Conservation (phyloP, 2,888 invertebrate species). For the Elmis aenea region DNA sequence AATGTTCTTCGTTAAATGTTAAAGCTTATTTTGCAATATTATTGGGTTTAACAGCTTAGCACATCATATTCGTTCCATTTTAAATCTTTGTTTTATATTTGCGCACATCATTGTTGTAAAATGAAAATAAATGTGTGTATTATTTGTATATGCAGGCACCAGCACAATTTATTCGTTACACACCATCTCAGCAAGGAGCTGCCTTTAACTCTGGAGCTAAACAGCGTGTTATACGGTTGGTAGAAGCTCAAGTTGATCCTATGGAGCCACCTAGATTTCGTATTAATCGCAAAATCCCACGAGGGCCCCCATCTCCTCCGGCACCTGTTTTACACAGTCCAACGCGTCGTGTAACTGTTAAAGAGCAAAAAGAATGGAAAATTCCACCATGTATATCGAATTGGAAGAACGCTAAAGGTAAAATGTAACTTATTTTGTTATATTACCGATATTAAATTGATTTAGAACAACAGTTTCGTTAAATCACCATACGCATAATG, state of each 20-base stretch:
- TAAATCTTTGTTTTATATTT: no score
- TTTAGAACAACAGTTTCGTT: no score
- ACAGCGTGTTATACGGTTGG: slow-evolving; percentile 94
- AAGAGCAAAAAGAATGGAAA: slow-evolving; percentile 99
- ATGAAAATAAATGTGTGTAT: no score
- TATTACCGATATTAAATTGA: slow-evolving; percentile 4
- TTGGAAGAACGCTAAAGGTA: slow-evolving; percentile 99
- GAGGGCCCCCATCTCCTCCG: slow-evolving; percentile 97
- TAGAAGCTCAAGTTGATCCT: slow-evolving; percentile 91
- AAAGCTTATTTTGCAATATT: no score
- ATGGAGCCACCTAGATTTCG: slow-evolving; percentile 98
- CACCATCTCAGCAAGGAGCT: slow-evolving; percentile 94
- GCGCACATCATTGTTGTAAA: no score
- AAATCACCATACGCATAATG: slow-evolving; percentile 1
- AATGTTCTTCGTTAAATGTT: slow-evolving; percentile 4
- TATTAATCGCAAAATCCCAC: slow-evolving; percentile 97
- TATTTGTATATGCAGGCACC: slow-evolving; percentile 77
- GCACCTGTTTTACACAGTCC: slow-evolving; percentile 99
- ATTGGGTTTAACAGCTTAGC: no score
- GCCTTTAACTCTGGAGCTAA: slow-evolving; percentile 95
- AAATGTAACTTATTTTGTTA: no score
- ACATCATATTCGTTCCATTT: no score
- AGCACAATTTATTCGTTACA: slow-evolving; percentile 96
- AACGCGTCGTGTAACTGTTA: slow-evolving; percentile 93
- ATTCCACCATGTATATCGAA: slow-evolving; percentile 98